A percentile compares a stretch with the other conserved stretches of the same genome.
Evolutionary conservation across 2,888 invertebrate species (phyloP).

Genomic region (Charanyca ferruginea): DNA sequence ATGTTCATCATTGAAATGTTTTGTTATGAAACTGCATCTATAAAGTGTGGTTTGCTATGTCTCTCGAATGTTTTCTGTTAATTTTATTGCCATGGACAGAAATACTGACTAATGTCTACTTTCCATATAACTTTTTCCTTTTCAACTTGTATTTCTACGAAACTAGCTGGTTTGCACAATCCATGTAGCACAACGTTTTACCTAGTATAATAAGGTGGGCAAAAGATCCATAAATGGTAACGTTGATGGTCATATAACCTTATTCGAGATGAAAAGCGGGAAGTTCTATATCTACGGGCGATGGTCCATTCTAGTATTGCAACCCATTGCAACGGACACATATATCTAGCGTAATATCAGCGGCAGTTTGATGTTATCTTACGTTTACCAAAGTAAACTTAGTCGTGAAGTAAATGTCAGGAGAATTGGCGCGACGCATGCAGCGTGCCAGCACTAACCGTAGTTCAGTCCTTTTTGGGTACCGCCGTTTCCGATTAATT

Average conservation of each 20-base stretch:
- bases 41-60: conserved; percentile 7
- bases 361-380: conserved; percentile 44
- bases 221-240: conserved; percentile 2
- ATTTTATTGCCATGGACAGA: conserved; percentile 11
- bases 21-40: conserved; percentile 47
- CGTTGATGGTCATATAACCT: conserved; percentile 1
- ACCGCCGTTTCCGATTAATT: conserved; percentile 33
- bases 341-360: conserved; percentile 28
- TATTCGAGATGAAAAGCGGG: conserved; percentile 27
- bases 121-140: conserved; percentile 6
- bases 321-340: not conserved
- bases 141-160: not conserved
- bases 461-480: conserved; percentile 63
- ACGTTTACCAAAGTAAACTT: conserved; percentile 51
- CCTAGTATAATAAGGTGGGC: not conserved
- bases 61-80: conserved; percentile 12
- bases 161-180: not conserved
- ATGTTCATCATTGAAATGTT: conserved; percentile 45
- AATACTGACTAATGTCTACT: conserved; percentile 1
- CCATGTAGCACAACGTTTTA: not conserved
- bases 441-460: conserved; percentile 68
- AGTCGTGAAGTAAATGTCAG: conserved; percentile 68
- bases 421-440: conserved; percentile 66
- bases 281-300: conserved; percentile 10
- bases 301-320: conserved; percentile 9